Base-by-base conservation (phyloP, 2,113 vertebrate species). In the Alexandromys fortis region DNA sequence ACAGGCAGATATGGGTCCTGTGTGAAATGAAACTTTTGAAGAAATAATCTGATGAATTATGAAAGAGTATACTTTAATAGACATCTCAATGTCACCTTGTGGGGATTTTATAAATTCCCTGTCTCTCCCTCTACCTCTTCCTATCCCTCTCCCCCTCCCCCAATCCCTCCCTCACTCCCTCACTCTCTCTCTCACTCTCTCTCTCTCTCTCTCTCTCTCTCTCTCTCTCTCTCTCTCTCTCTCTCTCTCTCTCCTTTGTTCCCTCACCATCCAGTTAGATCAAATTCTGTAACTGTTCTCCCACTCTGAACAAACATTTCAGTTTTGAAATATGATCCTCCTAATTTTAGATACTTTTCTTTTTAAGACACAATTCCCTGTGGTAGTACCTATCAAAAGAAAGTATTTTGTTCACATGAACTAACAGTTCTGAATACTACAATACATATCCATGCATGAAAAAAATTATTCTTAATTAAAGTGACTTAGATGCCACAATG, bases 251-350 rank as follows among this genome's bases (percentile, higher is more conserved):
- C 1, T 55, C n/a, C 5, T 61, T 26, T 26, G 13, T 26, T 82
- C 79, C 55, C 12, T 82, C 22, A 82, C 12, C 79, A 82, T 61
- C 55, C 52, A 38, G 22, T 24, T 42, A 61, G 12, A 12, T 28
- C 55, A 61, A 82, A 42, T n/a, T 11, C 14, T 38, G n/a, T 22
- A 61, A 11, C 22, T 82, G 22, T 82, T 28, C 81, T 17, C 8
- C 7, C 86, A 91, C 73, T 96, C 75, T 85, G 94, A 78, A 94
- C 73, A 95, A 97, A 94, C 86, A 97, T 98, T 96, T 98, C 94
- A 94, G 95, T 97, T 98, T 97, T 91, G 92, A 96, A 97, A 91
- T 90, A 90, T 96, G 97, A 94, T 95, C 97, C 30, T 94, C 91
- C 77, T 91, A 96, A 97, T 95, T 98, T 94, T 88, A 92, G 73